Base-by-base conservation (phyloP, 2,113 vertebrate genomes). In the human region DNA sequence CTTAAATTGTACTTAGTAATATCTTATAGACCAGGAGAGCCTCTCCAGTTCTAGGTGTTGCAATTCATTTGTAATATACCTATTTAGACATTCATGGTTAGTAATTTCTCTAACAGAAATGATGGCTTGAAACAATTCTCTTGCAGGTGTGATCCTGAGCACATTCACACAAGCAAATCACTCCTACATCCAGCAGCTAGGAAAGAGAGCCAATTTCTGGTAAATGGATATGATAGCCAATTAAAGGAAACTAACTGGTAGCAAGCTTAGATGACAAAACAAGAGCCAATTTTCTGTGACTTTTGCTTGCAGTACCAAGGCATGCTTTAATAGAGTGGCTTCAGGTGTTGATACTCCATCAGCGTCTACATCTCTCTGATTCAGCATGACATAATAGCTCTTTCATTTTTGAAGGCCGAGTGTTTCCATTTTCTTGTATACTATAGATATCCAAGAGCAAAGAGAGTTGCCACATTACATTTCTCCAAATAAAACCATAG, bases 401-500 rank as follows among this genome's bases (percentile, higher is more conserved):
- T 83, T 61, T 27, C 90, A n/a, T 32, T 97, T 93, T n/a, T 72
- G 40, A 88, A 96, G 30, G 17, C 64, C 3, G 17, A 38, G 48
- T 73, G 76, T 89, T 96, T 94, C 76, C 76, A 92, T 84, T 97
- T 93, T 79, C 68, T 90, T 84, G 25, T 27, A 81, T 50, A 30
- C 45, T 84, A 25, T 27, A 88, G 93, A 91, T 72, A 89, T 82
- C 78, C 35, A 80, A 93, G 92, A 96, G 79, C 83, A 84, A 91
- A 59, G 40, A 76, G 8, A 91, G 57, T 84, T 90, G 93, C 75
- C 96, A 93, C 85, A 23, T 93, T 81, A 87, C 64, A 86, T 97
- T 92, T 96, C 66, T 94, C 95, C 86, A 92, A 92, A 96, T 64
- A 70, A 97, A 96, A 85, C 76, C 84, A 89, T 10, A 57, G n/a